Evolutionary conservation across 2,113 vertebrate genomes (phyloP).

Genomic region (Heterocephalus glaber): DNA sequence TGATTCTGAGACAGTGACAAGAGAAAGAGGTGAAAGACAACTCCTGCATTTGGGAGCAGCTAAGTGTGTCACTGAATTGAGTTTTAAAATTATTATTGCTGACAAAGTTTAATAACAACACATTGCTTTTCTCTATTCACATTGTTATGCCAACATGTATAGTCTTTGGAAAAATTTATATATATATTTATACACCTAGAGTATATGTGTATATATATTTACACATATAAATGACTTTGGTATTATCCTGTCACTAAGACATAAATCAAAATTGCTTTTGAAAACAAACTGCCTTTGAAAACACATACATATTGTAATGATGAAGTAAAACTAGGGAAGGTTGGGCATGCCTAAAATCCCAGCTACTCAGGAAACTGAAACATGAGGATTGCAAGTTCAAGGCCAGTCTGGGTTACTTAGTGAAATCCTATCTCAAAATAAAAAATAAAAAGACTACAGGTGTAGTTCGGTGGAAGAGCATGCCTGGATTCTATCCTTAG

Average conservation of each 20-base stretch:
- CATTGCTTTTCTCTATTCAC: neutral
- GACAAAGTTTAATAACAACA: neutral
- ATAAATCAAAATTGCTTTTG: conserved; percentile 34
- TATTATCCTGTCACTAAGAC: neutral
- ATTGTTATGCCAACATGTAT: neutral
- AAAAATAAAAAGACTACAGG: neutral
- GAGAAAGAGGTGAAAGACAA: neutral
- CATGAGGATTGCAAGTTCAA: neutral
- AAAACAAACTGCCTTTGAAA: neutral
- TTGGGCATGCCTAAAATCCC: neutral
- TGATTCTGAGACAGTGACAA: neutral
- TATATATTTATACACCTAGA: neutral
- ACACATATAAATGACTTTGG: neutral
- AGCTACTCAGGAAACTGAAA: neutral
- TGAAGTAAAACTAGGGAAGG: conserved; percentile 7
- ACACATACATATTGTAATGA: neutral
- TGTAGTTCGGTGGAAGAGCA: neutral
- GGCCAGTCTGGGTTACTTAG: neutral
- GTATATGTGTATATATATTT: neutral
- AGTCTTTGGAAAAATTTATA: conserved; percentile 7
- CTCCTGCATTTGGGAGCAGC: neutral
- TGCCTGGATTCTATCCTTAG: neutral
- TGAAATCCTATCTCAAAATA: neutral
- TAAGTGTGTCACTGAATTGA: neutral
- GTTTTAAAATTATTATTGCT: neutral